Evolutionary conservation across 1,140 invertebrate species (phyloP).

Genomic region (Aphaenogaster floridana): DNA sequence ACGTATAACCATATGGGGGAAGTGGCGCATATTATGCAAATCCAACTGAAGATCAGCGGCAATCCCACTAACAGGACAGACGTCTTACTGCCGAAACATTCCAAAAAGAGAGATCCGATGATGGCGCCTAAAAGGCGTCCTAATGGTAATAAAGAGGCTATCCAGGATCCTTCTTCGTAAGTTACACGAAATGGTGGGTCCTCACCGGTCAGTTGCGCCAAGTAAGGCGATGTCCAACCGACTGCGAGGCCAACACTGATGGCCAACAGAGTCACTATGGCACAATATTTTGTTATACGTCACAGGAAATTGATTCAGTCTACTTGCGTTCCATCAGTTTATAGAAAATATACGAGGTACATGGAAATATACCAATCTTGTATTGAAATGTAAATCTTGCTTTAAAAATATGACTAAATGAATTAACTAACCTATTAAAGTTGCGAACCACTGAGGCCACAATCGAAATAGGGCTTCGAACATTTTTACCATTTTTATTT

Average conservation of each 20-base stretch:
- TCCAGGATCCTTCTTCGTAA: slow-evolving; percentile 89
- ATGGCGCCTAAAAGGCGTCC: slow-evolving; percentile 82
- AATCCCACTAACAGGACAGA: slow-evolving; percentile 88
- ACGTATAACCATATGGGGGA: slow-evolving; percentile 87
- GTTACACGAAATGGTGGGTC: slow-evolving; percentile 87
- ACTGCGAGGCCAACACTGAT: slow-evolving; percentile 80
- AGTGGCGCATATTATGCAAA: slow-evolving; percentile 87
- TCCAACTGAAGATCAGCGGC: slow-evolving; percentile 89
- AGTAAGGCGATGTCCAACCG: slow-evolving; percentile 89
- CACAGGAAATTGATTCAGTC: neutral
- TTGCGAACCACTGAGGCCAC: slow-evolving; percentile 55
- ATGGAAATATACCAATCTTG: neutral
- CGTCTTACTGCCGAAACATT: slow-evolving; percentile 89
- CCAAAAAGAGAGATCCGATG: slow-evolving; percentile 78
- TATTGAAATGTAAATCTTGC: neutral
- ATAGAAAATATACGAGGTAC: neutral
- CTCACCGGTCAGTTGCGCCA: slow-evolving; percentile 85
- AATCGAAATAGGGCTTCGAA: slow-evolving; percentile 20
- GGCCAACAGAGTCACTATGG: slow-evolving; percentile 81
- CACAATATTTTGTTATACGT: slow-evolving; percentile 40
- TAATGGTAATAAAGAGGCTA: slow-evolving; percentile 88
- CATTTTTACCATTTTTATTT: slow-evolving; percentile 3
- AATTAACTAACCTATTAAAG: slow-evolving; percentile 48
- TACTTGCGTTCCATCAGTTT: neutral
- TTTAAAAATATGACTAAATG: neutral